Evolutionary conservation across 2,113 vertebrate species (phyloP), one percentile per base, ranked within the genome.

Genomic region (Actinemys pallida): DNA sequence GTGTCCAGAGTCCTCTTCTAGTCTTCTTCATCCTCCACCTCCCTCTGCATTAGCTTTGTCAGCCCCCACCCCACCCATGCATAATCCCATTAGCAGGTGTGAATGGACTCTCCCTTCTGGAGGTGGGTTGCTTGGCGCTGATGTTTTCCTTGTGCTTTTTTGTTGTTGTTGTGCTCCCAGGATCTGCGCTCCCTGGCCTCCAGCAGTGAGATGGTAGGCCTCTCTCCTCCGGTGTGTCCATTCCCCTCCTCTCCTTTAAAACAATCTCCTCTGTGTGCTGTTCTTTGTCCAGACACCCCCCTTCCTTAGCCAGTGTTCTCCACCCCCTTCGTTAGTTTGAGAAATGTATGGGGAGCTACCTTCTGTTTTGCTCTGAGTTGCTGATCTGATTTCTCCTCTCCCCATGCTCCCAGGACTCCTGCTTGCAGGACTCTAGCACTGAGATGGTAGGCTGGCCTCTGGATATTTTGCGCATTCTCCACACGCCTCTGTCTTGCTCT

Each of bases 361-460:
- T 76, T 83, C 81, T 0, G 1, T 0, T 1, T 1, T 87, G 39
- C 83, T 87, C 87, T 0, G 53, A 78, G 5, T 50, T 98, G 96
- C 97, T n/a, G 0, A 86, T 97, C 85, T 96, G 85, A 39, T 90
- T 52, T 97, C 97, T 98, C 96, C 89, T 98, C 78, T 96, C 93
- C 93, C 87, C 92, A 91, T 13, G 88, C 95, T 93, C 6, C 5
- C 95, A 97, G 94, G 94, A 96, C 52, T 96, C 96, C 93, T 29
- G 93, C 86, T 97, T 96, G 83, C 97, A 96, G 90, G 92, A 95
- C 89, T 97, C 88, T 4, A 90, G 95, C 89, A 83, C 62, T 53
- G 88, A 98, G 86, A 97, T 89, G 98, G 95, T 96, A 97, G 95
- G 97, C 97, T 96, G 89, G 85, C 94, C 81, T 96, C 90, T 98